A percentile compares a stretch with the other conserved stretches of the same genome.
phyloP scores from a whole-genome alignment of 2,113 vertebrate genomes.

The Castor canadensis region DNA sequence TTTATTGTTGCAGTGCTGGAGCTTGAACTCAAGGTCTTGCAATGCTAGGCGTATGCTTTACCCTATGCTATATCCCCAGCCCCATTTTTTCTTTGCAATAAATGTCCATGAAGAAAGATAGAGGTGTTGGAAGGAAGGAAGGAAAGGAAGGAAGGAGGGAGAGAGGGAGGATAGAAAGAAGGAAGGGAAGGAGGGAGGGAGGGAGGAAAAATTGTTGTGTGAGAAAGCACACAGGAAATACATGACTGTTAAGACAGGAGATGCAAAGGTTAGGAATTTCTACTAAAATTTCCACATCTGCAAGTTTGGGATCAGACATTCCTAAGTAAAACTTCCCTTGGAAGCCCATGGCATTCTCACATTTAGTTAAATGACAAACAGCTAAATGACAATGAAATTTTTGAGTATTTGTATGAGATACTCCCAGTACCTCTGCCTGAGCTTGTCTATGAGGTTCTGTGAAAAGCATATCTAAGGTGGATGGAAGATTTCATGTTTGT shows the following conservation, averaged over 20 bases:
- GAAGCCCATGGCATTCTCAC: background rate
- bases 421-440: background rate
- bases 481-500: background rate
- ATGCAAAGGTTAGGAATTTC: background rate
- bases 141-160: background rate
- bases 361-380: background rate
- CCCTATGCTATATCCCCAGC: no score
- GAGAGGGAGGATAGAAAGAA: background rate
- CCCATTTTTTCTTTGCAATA: background rate
- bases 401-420: background rate
- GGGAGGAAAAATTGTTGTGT: background rate
- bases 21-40: no score
- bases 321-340: background rate
- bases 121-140: background rate
- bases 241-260: background rate
- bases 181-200: rapidly evolving
- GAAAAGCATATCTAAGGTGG: background rate
- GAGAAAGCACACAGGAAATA: conserved; percentile 27
- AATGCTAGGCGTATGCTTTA: no score
- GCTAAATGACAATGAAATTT: background rate
- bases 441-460: background rate
- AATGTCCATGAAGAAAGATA: background rate
- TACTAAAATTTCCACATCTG: background rate
- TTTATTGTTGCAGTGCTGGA: no score
- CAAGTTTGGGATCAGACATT: background rate